These are phyloP conservation scores for Percina caprodes DNA, from an alignment of 2,113 vertebrate genomes.

Conservation along the genomic window DNA sequence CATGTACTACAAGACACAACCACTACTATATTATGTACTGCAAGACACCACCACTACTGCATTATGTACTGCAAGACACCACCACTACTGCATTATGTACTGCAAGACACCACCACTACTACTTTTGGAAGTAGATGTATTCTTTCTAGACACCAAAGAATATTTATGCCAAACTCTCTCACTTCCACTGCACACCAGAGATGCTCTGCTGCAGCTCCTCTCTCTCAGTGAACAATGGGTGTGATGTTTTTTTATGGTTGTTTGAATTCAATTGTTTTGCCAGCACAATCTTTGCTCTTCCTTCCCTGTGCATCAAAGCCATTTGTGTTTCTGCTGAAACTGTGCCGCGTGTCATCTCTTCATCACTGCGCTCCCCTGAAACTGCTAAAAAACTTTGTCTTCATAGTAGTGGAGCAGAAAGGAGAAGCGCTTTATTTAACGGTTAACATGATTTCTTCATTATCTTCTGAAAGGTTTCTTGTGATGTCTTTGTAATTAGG, in stretches of 20 bases:
- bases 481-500: not conserved
- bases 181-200: not conserved
- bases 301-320: constrained; percentile 10
- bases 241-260: not conserved
- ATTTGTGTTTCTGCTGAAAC: constrained; percentile 4
- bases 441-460: not conserved
- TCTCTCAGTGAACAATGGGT: constrained; percentile 16
- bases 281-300: constrained; percentile 14
- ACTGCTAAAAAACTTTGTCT: not conserved
- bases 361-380: not conserved
- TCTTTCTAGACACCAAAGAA: constrained; percentile 11
- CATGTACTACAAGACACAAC: not conserved
- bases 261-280: constrained; percentile 10
- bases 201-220: not conserved
- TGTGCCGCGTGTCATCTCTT: not conserved
- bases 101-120: not conserved
- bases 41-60: not conserved
- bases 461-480: not conserved
- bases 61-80: not conserved
- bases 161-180: not conserved
- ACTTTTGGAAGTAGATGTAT: not conserved
- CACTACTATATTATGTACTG: not conserved
- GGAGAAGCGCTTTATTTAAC: not conserved
- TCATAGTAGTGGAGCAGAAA: not conserved
- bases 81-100: not conserved